These are phyloP conservation scores for Pseudotriccus pelzelni DNA, from an alignment of 2,797 vertebrate species.

Conservation along the genomic window DNA sequence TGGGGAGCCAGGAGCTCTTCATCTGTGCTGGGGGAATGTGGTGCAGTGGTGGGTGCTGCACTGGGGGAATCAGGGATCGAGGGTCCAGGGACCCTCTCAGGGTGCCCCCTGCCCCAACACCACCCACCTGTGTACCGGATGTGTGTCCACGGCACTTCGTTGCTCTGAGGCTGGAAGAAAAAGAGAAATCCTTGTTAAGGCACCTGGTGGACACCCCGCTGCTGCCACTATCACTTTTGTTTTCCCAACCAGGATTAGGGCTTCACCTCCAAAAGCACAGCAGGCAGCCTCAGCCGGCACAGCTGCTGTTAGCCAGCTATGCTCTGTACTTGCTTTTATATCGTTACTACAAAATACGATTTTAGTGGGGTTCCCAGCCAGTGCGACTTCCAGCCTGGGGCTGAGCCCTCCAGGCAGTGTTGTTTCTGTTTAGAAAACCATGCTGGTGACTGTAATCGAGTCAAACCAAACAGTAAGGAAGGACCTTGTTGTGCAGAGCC, in stretches of 20 bases:
- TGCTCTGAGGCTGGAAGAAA: neutral
- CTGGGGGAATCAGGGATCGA: no score
- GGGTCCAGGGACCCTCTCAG: neutral
- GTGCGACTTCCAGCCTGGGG: rapidly evolving
- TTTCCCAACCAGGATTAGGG: neutral
- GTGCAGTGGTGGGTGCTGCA: neutral
- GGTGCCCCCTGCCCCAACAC: neutral
- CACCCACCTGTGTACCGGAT: neutral
- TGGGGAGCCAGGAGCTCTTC: neutral
- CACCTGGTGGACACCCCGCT: rapidly evolving
- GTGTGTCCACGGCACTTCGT: neutral
- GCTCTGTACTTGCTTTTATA: neutral
- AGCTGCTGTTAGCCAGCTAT: neutral
- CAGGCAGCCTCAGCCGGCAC: neutral
- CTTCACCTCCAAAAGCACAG: rapidly evolving
- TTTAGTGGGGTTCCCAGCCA: neutral
- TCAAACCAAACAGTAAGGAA: neutral
- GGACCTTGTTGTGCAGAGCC: neutral
- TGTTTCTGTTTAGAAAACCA: neutral
- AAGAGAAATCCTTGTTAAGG: neutral
- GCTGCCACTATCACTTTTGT: neutral
- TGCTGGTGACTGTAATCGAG: rapidly evolving
- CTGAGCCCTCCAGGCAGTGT: neutral
- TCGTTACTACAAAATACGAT: neutral
- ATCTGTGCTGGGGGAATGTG: neutral